phyloP scores from a whole-genome alignment of 2,113 vertebrate genomes.

The Candoia aspera region DNA sequence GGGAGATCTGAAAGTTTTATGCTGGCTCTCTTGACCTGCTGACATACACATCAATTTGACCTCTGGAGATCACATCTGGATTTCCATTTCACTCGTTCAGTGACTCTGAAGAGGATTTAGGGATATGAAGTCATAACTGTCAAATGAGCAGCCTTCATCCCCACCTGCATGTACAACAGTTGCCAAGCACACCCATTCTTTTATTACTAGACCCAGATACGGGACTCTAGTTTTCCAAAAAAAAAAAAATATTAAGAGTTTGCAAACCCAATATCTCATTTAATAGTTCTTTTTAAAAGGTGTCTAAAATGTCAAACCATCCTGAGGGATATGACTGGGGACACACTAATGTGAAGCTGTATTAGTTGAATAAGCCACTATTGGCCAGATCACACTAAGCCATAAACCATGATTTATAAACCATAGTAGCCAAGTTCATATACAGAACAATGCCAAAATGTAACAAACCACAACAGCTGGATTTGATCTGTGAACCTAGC shows the following conservation, averaged over 20 bases:
- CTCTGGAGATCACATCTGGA: slow-evolving; percentile 37
- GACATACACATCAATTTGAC: background rate
- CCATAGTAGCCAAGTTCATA: background rate
- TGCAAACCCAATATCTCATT: background rate
- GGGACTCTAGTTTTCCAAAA: background rate
- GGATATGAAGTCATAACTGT: slow-evolving; percentile 5
- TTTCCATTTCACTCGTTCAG: slow-evolving; percentile 47
- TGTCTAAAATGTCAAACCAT: background rate
- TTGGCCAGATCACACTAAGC: background rate
- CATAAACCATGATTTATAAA: background rate
- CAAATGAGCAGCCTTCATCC: background rate
- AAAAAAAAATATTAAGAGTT: background rate
- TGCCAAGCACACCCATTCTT: background rate
- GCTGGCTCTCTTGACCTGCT: accelerated
- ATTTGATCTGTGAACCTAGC: background rate
- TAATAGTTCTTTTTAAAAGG: background rate
- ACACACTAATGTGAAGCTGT: background rate
- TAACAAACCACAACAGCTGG: background rate
- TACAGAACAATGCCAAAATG: background rate
- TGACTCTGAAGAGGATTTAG: slow-evolving; percentile 8
- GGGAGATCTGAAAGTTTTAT: background rate
- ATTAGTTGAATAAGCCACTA: background rate
- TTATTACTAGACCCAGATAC: background rate
- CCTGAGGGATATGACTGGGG: background rate
- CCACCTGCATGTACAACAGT: background rate